Base-by-base conservation (phyloP, 2,797 vertebrate genomes). In the Micropoecilia bifurca region DNA sequence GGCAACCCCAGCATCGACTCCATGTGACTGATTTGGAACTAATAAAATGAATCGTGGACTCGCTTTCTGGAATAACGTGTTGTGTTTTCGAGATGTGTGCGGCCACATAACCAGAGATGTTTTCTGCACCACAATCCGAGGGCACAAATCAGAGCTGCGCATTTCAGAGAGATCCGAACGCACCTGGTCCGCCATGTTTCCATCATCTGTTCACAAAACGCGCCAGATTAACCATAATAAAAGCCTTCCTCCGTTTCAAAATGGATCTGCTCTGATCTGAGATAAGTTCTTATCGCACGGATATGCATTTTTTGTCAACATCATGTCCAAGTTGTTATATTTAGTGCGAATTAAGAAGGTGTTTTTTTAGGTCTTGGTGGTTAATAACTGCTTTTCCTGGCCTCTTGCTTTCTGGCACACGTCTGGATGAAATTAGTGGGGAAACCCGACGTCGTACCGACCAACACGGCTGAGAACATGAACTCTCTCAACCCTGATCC, bases 151-250 rank as follows among this genome's bases (percentile, higher is more conserved):
- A 3, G 33, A 59, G 57, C 14, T 50, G 59, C 76, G 68, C 77
- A 73, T 85, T 75, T 81, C 72, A 6, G 4, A 39, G 74, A 71
- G 80, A 82, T 69, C 68, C 87, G 80, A 91, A 90, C 91, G 88
- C 93, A 94, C 92, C 92, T 93, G 90, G 90, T 91, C 87, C 90
- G 91, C 92, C 92, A 95, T 93, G 77, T 94, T 94, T 71, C 79
- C 76, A 73, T 57, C 77, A 36, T 36, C 47, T 25, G 9, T 50
- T 79, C 63, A 39, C 41, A 73, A 46, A 25, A 79, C 33, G 83
- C 74, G 69, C 46, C 43, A 6, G 33, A 30, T 12, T 39, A 14
- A 71, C 28, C 25, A 25, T 33, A 33, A n/a, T 25, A 25, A 20
- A 59, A 22, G 18, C 43, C 46, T 33, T 46, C 16, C 0, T 48